These are phyloP conservation scores for Microvelia longipes DNA, from an alignment of 1,140 invertebrate species.

Conservation along the genomic window DNA sequence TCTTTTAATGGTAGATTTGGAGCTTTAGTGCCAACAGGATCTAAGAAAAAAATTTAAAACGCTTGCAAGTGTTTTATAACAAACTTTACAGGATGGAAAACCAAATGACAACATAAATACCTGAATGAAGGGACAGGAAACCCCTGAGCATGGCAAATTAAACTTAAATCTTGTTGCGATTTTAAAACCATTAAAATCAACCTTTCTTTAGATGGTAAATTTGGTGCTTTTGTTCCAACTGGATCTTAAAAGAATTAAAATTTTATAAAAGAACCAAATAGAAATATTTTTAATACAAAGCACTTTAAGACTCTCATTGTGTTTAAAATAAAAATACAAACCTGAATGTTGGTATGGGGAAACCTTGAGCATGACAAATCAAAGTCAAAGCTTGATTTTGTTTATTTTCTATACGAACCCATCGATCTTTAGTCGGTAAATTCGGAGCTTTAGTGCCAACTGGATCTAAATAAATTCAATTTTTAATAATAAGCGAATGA, in stretches of 20 bases:
- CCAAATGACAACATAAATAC: no score
- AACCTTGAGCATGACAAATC: constrained; percentile 48
- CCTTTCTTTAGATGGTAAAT: constrained; percentile 17
- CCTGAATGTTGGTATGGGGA: constrained; percentile 38
- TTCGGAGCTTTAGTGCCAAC: constrained; percentile 51
- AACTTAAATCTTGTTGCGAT: constrained; percentile 9
- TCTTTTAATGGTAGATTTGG: constrained; percentile 44
- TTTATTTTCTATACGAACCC: constrained; percentile 21
- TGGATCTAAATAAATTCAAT: no score
- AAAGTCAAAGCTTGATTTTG: constrained; percentile 28
- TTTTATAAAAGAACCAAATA: background rate
- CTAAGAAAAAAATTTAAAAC: constrained; percentile 30
- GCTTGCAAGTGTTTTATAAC: no score
- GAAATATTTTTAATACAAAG: background rate
- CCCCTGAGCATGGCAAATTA: constrained; percentile 53
- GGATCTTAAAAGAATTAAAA: constrained; percentile 37
- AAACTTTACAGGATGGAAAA: no score
- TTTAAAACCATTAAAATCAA: constrained; percentile 2
- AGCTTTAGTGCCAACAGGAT: constrained; percentile 53
- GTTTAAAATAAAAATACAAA: constrained; percentile 18
- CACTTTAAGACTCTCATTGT: background rate
- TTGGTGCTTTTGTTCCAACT: constrained; percentile 48
- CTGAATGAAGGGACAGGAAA: constrained; percentile 37
- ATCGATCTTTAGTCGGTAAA: constrained; percentile 37
- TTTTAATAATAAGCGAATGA: no score